Evolutionary conservation across 2,888 invertebrate species (phyloP), one percentile per base, ranked within the genome.

Genomic region (Saturnia pavonia): DNA sequence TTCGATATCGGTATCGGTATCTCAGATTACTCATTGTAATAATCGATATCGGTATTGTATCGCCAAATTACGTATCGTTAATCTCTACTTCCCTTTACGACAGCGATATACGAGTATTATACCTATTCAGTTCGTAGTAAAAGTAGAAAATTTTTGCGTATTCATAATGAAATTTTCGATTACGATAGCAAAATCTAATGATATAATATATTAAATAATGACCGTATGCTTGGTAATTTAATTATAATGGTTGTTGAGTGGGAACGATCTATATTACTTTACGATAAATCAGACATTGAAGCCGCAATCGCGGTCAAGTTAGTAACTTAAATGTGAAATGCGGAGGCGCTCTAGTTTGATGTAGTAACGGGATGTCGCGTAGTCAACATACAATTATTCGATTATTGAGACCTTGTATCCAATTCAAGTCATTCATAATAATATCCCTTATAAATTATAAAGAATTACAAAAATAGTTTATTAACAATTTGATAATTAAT

Each of bases 271-370:
- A 54, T 22, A 22, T 54, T 54, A n/a, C 11, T 54, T 54, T 67
- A 43, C 57, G 34, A 70, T 67, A 60, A 57, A 43, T 66, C 25
- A 45, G 45, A 42, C 40, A 65, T 69, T 34, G 69, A 27, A 69
- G 70, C 63, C 69, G 63, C 69, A 42, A 68, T 69, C 67, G 54
- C 71, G 51, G 71, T 71, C 70, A 67, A 42, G 68, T 71, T 69
- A 71, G 70, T 48, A 65, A 83, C 85, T 80, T 77, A 79, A 82
- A 86, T 85, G 79, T 77, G 78, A 76, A 83, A 86, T 81, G 89
- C 90, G 73, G 88, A 82, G 82, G 77, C 85, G 91, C 89, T 90
- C 90, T 87, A 90, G 82, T 91, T 88, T 77, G 2, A 34, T 34
- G 34, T 78, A 81, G 78, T 85, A 88, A 85, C 88, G 86, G 87